Percentiles rank a stretch among this genome's conserved stretches.
These are phyloP conservation scores for Cenopis cana DNA, from an alignment of 2,888 invertebrate genomes.

Conservation along the genomic window DNA sequence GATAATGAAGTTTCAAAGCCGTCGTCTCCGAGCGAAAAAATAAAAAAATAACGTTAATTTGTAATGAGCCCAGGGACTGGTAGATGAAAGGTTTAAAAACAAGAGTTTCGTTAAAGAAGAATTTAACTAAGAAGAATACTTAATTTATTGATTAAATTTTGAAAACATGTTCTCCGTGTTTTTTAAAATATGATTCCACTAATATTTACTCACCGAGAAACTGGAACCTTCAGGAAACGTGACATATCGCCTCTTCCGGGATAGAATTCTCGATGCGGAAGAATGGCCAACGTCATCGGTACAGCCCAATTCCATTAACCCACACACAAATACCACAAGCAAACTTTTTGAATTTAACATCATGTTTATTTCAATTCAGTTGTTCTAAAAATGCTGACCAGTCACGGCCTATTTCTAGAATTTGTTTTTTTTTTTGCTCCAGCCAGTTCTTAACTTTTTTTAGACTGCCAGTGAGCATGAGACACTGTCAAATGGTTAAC, in stretches of 20 bases:
- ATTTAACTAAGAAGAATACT: no score
- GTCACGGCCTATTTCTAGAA: background rate
- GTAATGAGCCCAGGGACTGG: no score
- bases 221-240: slow-evolving; percentile 90
- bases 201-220: slow-evolving; percentile 85
- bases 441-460: background rate
- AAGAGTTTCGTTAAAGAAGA: no score
- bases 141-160: no score
- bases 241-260: slow-evolving; percentile 86
- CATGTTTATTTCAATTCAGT: slow-evolving; percentile 16
- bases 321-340: slow-evolving; percentile 46
- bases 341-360: slow-evolving; percentile 47
- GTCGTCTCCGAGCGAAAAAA: no score
- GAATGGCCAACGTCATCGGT: slow-evolving; percentile 40
- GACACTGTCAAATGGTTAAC: slow-evolving; percentile 26
- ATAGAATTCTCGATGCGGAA: slow-evolving; percentile 69
- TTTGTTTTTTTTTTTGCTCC: background rate
- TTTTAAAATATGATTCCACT: slow-evolving; percentile 17
- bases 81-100: no score
- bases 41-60: no score
- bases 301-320: slow-evolving; percentile 47
- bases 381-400: background rate
- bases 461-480: slow-evolving; percentile 23
- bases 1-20: no score
- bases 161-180: no score